Evolutionary conservation across 1,140 invertebrate species (phyloP).

Genomic region (Diachasmimorpha longicaudata): DNA sequence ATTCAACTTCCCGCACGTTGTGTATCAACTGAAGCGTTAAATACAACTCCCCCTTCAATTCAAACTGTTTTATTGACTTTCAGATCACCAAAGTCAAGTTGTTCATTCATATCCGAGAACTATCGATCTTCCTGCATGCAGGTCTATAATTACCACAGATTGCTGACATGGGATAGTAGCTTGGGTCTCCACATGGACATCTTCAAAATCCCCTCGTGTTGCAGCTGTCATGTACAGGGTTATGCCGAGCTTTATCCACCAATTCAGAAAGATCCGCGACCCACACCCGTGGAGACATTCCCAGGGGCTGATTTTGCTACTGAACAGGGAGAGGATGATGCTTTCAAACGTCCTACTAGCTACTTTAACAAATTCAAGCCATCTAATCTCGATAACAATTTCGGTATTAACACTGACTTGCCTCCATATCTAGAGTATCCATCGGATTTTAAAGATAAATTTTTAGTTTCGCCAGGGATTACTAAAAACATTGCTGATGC

Average conservation of each 20-base stretch:
- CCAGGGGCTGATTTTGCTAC: constrained; percentile 55
- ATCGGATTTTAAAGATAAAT: not conserved
- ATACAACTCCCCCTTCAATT: not conserved
- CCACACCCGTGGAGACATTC: constrained; percentile 47
- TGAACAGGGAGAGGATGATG: constrained; percentile 41
- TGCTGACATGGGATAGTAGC: constrained; percentile 82
- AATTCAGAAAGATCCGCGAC: constrained; percentile 52
- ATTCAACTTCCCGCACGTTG: not conserved
- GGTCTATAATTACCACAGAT: constrained; percentile 86
- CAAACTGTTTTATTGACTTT: constrained; percentile 41
- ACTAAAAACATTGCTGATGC: constrained; percentile 42
- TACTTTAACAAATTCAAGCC: constrained; percentile 39
- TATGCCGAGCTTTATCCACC: constrained; percentile 73
- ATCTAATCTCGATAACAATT: constrained; percentile 32
- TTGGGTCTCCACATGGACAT: constrained; percentile 85
- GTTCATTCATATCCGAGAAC: constrained; percentile 80
- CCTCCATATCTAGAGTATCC: not conserved
- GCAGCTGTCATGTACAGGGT: constrained; percentile 82
- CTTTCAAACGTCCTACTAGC: constrained; percentile 30
- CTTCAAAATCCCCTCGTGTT: constrained; percentile 85
- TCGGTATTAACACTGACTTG: constrained; percentile 24
- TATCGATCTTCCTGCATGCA: constrained; percentile 83
- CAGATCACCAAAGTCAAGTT: constrained; percentile 76
- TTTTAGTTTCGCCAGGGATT: not conserved
- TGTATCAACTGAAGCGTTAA: not conserved